Percentiles rank a stretch among this genome's conserved stretches.
Conservation (phyloP, 2,888 invertebrate genomes). For the Ennomos fuscantarius region DNA sequence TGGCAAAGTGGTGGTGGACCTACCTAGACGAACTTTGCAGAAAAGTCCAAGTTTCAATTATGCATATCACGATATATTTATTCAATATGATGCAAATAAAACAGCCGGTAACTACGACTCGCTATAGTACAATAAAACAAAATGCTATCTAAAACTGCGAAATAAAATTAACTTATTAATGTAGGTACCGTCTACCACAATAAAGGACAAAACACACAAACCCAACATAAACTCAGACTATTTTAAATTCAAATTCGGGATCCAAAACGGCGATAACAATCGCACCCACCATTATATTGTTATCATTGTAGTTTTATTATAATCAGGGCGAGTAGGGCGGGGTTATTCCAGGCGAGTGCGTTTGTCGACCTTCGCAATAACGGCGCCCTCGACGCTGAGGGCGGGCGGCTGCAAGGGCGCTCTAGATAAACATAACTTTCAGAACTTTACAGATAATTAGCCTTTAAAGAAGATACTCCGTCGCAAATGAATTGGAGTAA, state of each 20-base stretch:
- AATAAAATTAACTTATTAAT: too few relatives aligned
- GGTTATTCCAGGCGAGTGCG: slow-evolving; percentile 32
- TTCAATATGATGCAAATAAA: too few relatives aligned
- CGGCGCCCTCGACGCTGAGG: slow-evolving; percentile 9
- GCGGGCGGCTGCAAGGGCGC: slow-evolving; percentile 18
- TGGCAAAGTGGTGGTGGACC: too few relatives aligned
- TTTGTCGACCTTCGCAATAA: slow-evolving; percentile 36
- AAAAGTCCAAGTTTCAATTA: too few relatives aligned
- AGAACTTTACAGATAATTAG: slow-evolving; percentile 37
- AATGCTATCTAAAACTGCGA: background rate
- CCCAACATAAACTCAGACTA: background rate
- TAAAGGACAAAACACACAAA: slow-evolving; percentile 7
- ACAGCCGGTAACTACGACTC: too few relatives aligned
- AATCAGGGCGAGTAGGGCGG: slow-evolving; percentile 15
- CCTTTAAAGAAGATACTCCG: slow-evolving; percentile 28
- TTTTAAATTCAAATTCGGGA: background rate
- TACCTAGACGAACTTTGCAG: too few relatives aligned
- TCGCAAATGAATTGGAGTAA: slow-evolving; percentile 17
- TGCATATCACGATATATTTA: too few relatives aligned
- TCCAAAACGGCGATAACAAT: slow-evolving; percentile 9
- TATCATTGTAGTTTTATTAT: slow-evolving; percentile 31
- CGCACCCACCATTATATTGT: slow-evolving; percentile 22
- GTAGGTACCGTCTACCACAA: slow-evolving; percentile 1
- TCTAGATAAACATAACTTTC: slow-evolving; percentile 34
- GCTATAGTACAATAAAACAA: too few relatives aligned